Evolutionary conservation across 2,113 vertebrate genomes (phyloP).

Genomic region (Salvelinus alpinus): DNA sequence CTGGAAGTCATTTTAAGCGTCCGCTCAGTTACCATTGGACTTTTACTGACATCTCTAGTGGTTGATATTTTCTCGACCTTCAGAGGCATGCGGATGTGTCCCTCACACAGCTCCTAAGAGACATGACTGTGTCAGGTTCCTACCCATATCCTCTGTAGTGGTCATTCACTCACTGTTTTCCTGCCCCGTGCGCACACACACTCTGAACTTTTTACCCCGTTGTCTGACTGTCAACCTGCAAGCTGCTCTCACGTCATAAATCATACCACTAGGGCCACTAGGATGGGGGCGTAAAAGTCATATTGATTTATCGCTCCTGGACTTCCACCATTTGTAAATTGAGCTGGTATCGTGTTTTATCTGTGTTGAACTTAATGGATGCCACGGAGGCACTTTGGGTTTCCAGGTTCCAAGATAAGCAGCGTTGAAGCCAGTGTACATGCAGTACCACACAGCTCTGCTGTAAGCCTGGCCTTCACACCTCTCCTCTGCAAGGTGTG

Average conservation of each 20-base stretch:
- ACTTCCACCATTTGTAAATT: slow-evolving; percentile 15
- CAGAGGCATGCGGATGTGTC: neutral
- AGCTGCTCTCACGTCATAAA: slow-evolving; percentile 10
- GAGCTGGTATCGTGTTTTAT: neutral
- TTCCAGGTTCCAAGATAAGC: neutral
- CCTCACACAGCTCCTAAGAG: slow-evolving; percentile 15
- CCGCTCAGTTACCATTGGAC: slow-evolving; percentile 14
- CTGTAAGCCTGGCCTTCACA: neutral
- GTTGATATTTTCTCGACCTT: slow-evolving; percentile 4
- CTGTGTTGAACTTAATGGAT: slow-evolving; percentile 4
- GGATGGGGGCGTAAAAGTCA: neutral
- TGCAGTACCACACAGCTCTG: neutral
- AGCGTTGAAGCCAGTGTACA: neutral
- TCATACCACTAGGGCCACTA: neutral
- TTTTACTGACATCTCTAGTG: slow-evolving; percentile 16
- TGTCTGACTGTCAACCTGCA: slow-evolving; percentile 21
- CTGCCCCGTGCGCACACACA: too few species aligned
- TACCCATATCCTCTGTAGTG: slow-evolving; percentile 16
- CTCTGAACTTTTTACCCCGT: slow-evolving; percentile 11
- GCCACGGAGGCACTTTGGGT: neutral
- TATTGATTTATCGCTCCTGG: slow-evolving; percentile 27
- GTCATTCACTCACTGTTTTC: neutral
- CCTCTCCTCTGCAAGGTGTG: neutral
- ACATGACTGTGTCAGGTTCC: slow-evolving; percentile 1
- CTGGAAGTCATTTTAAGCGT: slow-evolving; percentile 25